phyloP scores from a whole-genome alignment of 2,888 invertebrate genomes.

The Tipula helvola region DNA sequence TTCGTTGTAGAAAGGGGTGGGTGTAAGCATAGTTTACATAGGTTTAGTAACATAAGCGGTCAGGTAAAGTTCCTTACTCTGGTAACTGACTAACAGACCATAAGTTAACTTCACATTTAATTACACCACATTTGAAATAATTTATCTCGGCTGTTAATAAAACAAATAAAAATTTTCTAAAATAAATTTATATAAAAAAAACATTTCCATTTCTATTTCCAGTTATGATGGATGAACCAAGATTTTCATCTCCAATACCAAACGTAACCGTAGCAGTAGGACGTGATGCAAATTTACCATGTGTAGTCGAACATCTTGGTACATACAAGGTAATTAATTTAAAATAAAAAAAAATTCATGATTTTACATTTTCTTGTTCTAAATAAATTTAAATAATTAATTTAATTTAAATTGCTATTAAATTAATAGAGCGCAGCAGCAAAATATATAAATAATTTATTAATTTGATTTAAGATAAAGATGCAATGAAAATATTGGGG shows the following conservation, averaged over 20 bases:
- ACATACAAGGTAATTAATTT: constrained; percentile 61
- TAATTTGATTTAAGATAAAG: not conserved
- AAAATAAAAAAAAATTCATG: not conserved
- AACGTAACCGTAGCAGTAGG: constrained; percentile 86
- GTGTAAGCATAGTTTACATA: too few relatives aligned
- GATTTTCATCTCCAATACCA: constrained; percentile 81
- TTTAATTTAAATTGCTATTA: not conserved
- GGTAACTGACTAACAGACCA: too few relatives aligned
- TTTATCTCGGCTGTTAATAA: too few relatives aligned
- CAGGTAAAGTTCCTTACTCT: too few relatives aligned
- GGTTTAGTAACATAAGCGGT: too few relatives aligned
- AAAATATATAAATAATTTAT: not conserved
- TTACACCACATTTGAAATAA: too few relatives aligned
- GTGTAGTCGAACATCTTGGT: constrained; percentile 81
- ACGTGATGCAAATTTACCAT: constrained; percentile 77
- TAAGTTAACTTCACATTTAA: too few relatives aligned
- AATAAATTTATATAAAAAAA: too few relatives aligned
- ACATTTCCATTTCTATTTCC: constrained; percentile 19
- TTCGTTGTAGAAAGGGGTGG: too few relatives aligned
- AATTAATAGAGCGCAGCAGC: not conserved
- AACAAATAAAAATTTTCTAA: too few relatives aligned
- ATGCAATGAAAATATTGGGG: not conserved
- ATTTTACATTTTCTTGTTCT: too few relatives aligned
- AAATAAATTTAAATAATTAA: not conserved
- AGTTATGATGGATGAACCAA: constrained; percentile 77